Percentiles rank a stretch among this genome's conserved stretches.
phyloP scores from a whole-genome alignment of 2,797 vertebrate genomes.

The Anolis apletophallus region DNA sequence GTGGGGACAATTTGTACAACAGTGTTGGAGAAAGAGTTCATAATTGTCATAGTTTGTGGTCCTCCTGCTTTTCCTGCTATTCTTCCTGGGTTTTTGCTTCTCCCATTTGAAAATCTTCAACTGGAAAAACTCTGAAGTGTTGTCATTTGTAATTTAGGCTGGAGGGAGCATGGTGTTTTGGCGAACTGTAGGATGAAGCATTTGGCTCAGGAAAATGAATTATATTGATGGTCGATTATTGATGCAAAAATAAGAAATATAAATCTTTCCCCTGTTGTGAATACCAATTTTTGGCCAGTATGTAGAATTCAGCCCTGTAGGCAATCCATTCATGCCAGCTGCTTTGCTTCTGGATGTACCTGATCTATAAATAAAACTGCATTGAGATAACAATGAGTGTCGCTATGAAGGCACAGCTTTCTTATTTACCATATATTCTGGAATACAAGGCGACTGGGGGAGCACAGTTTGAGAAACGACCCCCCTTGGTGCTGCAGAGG shows the following conservation, averaged over 20 bases:
- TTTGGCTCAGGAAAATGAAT: not conserved
- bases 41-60: not conserved
- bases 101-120: not conserved
- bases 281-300: not conserved
- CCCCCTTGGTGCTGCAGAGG: no score
- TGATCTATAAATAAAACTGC: constrained; percentile 38
- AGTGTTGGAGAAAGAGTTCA: not conserved
- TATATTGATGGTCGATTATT: not conserved
- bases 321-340: constrained; percentile 24
- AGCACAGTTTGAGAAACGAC: no score
- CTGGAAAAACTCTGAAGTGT: not conserved
- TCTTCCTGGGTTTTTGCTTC: not conserved
- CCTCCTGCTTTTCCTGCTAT: not conserved
- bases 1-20: not conserved
- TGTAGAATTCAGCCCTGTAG: not conserved
- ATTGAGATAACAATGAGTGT: not conserved
- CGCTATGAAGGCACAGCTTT: not conserved
- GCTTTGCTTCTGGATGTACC: constrained; percentile 25
- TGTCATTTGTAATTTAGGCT: not conserved
- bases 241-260: not conserved
- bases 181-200: not conserved
- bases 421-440: no score
- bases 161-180: not conserved
- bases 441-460: no score
- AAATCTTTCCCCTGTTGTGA: not conserved